These are phyloP conservation scores for Ephydatia muelleri DNA, from an alignment of 37 sponge, comb jelly and placozoan species.

Conservation along the genomic window DNA sequence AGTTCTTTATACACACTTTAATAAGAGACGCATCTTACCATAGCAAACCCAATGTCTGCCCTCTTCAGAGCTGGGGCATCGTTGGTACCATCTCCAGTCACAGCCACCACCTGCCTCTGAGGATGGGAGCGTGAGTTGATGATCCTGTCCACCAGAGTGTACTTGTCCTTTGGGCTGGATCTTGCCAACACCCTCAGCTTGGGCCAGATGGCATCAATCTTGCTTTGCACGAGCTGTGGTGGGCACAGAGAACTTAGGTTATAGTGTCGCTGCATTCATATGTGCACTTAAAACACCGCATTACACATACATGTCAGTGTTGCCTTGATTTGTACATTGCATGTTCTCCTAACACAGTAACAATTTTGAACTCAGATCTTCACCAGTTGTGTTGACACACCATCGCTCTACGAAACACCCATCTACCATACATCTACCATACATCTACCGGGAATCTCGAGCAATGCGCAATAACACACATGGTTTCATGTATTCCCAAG, in stretches of 20 bases:
- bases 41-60: constrained; percentile 98
- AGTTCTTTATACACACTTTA: neutral
- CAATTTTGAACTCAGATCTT: too few species aligned
- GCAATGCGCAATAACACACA: too few species aligned
- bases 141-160: constrained; percentile 88
- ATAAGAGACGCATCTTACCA: constrained; percentile 60
- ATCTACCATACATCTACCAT: too few species aligned
- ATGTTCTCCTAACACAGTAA: too few species aligned
- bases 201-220: constrained; percentile 71
- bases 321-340: too few species aligned
- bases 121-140: constrained; percentile 71
- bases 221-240: constrained; percentile 50
- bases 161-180: constrained; percentile 85
- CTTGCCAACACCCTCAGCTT: constrained; percentile 77
- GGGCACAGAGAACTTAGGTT: neutral
- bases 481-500: too few species aligned
- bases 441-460: too few species aligned
- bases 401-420: too few species aligned
- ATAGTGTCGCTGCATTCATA: neutral
- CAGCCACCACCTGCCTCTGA: constrained; percentile 93
- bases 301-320: too few species aligned
- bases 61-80: constrained; percentile 96
- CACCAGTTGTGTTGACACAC: too few species aligned
- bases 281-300: too few species aligned
- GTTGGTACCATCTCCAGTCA: constrained; percentile 98